Conservation (phyloP, 2,113 vertebrate genomes). For the Xenus cinereus region DNA sequence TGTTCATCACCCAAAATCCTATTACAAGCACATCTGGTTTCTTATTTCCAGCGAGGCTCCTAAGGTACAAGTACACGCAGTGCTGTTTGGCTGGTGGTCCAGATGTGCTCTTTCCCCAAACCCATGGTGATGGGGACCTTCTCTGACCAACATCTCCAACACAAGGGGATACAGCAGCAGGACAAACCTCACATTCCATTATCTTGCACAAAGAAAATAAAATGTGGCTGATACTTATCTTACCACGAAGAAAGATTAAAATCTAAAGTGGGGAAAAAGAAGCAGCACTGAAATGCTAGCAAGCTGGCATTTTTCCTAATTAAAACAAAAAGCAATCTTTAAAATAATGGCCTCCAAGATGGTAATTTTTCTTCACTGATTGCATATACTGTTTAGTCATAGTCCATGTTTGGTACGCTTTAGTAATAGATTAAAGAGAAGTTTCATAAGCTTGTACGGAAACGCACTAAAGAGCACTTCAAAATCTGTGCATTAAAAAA, state of each 20-base stretch:
- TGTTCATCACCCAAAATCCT: background rate
- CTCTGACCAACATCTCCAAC: background rate
- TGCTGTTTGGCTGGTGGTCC: background rate
- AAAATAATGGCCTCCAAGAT: background rate
- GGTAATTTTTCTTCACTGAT: rapidly evolving
- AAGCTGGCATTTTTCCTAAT: background rate
- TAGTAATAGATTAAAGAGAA: background rate
- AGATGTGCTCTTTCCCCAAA: background rate
- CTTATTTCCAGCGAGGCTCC: slow-evolving; percentile 21
- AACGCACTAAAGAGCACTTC: background rate
- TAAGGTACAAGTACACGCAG: background rate
- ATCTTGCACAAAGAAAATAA: background rate
- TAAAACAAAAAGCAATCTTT: background rate
- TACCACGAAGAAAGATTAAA: background rate
- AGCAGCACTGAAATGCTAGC: background rate
- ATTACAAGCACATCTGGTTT: background rate
- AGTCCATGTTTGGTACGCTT: background rate
- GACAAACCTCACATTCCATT: background rate
- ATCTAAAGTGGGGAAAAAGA: background rate
- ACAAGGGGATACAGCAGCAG: background rate
- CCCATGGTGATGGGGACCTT: background rate
- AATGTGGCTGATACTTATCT: background rate
- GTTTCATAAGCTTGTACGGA: background rate
- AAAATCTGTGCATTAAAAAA: background rate
- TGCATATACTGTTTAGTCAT: background rate